Base-by-base conservation (phyloP, 2,888 invertebrate species). In the Asteroscopus sphinx region DNA sequence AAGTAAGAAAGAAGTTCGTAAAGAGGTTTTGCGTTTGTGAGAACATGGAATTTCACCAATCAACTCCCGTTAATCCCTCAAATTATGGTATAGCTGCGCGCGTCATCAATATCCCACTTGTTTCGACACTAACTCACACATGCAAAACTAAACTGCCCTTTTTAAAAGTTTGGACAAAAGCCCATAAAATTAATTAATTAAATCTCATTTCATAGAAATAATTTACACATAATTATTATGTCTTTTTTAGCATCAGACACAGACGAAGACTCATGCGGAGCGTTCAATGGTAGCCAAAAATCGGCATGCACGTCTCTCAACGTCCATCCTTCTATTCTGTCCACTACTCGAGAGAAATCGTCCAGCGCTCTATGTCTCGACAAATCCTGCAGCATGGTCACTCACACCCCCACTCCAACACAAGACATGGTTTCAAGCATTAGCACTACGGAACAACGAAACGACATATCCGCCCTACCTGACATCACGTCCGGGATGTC, bases 381-480 rank as follows among this genome's bases (percentile, higher is more conserved):
- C 81, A 94, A 94, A 59, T 94, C 94, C 2, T 90, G 88, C 65
- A 90, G 92, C 60, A 74, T 92, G 66, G 86, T 92, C 77, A 94
- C 94, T 17, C 94, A 94, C 76, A 94, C 94, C 0, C 94, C 94
- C 0, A 94, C 94, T 0, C 94, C 94, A 3, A 94, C 94, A 0
- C 94, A 94, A 61, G 94, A 94, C 79, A 94, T 94, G 94, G 94
- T 94, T 17, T 94, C 94, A 1, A 94, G 94, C 52, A 89, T 94
- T 21, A 94, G 94, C 67, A 94, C 93, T 0, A 94, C 94, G 0
- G 94, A 94, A 68, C 94, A 93, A 65, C 81, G 92, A 16, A 92
- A 93, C 76, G 94, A 94, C 72, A 74, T 81, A 17, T 94, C 94
- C 5, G 91, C 93, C 0, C 68, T 94, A 1, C 94, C 94, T 0